Base-by-base conservation (phyloP, 2,797 vertebrate species). In the Nasua narica region DNA sequence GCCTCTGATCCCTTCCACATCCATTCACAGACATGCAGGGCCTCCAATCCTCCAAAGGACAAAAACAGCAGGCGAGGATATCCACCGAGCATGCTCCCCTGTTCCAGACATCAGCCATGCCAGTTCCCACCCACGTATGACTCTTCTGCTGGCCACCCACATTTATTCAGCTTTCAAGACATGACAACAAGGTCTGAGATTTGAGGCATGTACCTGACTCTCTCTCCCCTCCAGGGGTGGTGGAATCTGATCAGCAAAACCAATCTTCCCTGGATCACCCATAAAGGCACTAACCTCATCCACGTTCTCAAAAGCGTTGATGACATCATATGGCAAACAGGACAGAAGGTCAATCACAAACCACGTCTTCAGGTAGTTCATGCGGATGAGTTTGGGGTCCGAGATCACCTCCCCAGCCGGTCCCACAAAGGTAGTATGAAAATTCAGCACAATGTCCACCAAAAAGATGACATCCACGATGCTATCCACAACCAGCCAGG, bases 291-390 rank as follows among this genome's bases (percentile, higher is more conserved):
- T 99, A 98, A 99, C 99, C 99, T 99, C 99, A 96, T 99, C 99
- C 6, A 99, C 99, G 18, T 99, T 99, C 98, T 99, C 99, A 97
- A 99, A 99, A 74, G 99, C 99, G 95, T 99, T 99, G 99, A 99
- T 99, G 99, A 99, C 99, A 74, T 99, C 99, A 70, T 99, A 99
- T 0, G 99, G 99, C 98, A 99, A 98, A 96, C 99, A 99, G 94
- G 99, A 99, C 88, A 99, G 99, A 97, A 99, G 99, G 98, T 99
- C 99, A 6, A 99, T 99, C 87, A 99, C 99, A 97, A 99, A 99
- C 99, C 99, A 99, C 2, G 99, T 99, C 99, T 99, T 99, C 99
- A 99, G 97, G 99, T 99, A 99, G 99, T 99, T 99, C 99, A 99
- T 99, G 29, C 99, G 99, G 90, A 99, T 99, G 94, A 99, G 99